Base-by-base conservation (phyloP, 2,888 invertebrate species). In the Stenodema calcarata region DNA sequence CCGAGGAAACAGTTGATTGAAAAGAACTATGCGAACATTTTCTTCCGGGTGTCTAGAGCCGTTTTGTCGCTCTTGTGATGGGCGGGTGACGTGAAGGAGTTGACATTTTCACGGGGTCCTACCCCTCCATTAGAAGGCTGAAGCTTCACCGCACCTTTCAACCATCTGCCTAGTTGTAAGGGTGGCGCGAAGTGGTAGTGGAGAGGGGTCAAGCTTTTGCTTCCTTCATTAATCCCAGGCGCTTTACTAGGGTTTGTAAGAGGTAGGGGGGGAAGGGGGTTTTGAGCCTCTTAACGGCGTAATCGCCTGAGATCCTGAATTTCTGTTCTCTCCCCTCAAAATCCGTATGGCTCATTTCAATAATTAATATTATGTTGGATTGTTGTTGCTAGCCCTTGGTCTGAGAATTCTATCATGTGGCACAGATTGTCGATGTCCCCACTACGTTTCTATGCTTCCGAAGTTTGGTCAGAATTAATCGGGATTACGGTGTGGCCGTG, bases 271-370 rank as follows among this genome's bases (percentile, higher is more conserved):
- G 44, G 50, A 18, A 14, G 62, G 23, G 69, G 16, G 9, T 18
- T 2, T 18, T 82, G 82, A 82, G 82, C 82, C 82, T 82, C 82
- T 82, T 82, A 82, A 82, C 82, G 82, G 69, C 82, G 82, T 82
- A 82, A 82, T 82, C 82, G 82, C 69, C 82, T 82, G 82, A 82
- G 82, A 82, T 82, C 82, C 42, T 41, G 28, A 14, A 30, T 28
- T 50, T n/a, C 14, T 11, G 4, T 14, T 12, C 82, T 30, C 18
- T n/a, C 54, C 82, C n/a, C 82, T 69, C 35, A 23, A 30, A 54
- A 18, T 28, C 76, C 41, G 1, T n/a, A 62, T 16, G 14, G 41
- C 62, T 82, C 82, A 82, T 82, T 82, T 82, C 62, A 82, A 82
- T 82, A 82, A 82, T 82, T 82, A 82, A 82, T 82, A 82, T 82